Conservation (phyloP, 2,888 invertebrate genomes). For the Heliconius aoede region DNA sequence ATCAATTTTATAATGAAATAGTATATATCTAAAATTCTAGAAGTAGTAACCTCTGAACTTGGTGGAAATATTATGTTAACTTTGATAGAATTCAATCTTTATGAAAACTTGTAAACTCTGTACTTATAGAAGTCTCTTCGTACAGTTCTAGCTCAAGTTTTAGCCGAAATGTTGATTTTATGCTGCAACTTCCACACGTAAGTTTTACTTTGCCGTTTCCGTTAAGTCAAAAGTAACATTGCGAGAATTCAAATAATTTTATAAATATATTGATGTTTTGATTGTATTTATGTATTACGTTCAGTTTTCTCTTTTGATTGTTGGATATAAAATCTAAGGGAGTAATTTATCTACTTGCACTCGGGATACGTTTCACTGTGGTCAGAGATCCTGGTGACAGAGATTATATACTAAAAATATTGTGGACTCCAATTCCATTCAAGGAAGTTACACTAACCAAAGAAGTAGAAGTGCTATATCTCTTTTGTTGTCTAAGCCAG, state of each 20-base stretch:
- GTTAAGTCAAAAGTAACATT: neutral
- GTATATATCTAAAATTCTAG: neutral
- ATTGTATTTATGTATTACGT: neutral
- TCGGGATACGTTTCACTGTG: no score
- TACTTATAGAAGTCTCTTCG: conserved; percentile 6
- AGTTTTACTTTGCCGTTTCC: neutral
- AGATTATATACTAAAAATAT: no score
- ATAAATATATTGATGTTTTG: neutral
- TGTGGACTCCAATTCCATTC: no score
- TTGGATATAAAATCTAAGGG: no score
- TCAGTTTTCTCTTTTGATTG: no score
- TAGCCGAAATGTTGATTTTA: conserved; percentile 18
- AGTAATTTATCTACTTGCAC: no score
- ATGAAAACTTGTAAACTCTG: conserved; percentile 12
- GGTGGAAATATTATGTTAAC: conserved; percentile 7
- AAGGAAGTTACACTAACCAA: no score
- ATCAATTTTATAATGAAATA: neutral
- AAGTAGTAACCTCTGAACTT: neutral
- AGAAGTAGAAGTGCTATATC: no score
- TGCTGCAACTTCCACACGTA: neutral
- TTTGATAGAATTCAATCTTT: conserved; percentile 14
- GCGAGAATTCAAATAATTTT: neutral
- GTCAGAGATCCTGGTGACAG: no score
- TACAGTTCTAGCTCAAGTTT: conserved; percentile 12
- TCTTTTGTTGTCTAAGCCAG: no score